These are phyloP conservation scores for Orchesella flavescens DNA, from an alignment of 2,888 invertebrate genomes.

Conservation along the genomic window DNA sequence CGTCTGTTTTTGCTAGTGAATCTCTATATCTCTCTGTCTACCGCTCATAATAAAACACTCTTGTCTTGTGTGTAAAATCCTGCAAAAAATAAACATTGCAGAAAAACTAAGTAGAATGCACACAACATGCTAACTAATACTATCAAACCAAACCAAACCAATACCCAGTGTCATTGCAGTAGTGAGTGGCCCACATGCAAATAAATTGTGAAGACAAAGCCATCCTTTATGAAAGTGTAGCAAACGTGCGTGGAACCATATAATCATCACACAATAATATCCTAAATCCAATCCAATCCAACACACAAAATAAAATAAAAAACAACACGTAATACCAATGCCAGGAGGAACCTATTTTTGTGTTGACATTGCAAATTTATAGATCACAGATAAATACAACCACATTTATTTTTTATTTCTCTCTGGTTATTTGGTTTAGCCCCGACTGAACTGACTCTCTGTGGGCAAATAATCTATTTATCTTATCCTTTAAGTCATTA, in stretches of 20 bases:
- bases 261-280: neutral
- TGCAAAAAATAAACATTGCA: no score
- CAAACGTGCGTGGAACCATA: constrained; percentile 16
- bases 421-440: no score
- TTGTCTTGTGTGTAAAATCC: no score
- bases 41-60: neutral
- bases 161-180: neutral
- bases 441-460: no score
- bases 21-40: no score
- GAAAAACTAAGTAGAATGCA: neutral
- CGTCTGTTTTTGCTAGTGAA: no score
- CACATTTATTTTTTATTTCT: no score
- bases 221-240: neutral
- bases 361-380: constrained; percentile 45
- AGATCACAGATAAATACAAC: constrained; percentile 4
- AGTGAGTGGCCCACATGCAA: constrained; percentile 20
- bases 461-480: constrained; percentile 36
- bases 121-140: neutral
- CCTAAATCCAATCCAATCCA: constrained; percentile 2
- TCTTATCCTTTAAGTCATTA: constrained; percentile 40
- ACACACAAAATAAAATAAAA: neutral
- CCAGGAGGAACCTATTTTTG: constrained; percentile 1
- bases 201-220: constrained; percentile 25
- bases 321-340: constrained; percentile 4
- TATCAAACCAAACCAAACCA: no score